Percentiles rank a stretch among this genome's conserved stretches.
These are phyloP conservation scores for Ornithoptera priamus DNA, from an alignment of 2,888 invertebrate genomes.

Conservation along the genomic window DNA sequence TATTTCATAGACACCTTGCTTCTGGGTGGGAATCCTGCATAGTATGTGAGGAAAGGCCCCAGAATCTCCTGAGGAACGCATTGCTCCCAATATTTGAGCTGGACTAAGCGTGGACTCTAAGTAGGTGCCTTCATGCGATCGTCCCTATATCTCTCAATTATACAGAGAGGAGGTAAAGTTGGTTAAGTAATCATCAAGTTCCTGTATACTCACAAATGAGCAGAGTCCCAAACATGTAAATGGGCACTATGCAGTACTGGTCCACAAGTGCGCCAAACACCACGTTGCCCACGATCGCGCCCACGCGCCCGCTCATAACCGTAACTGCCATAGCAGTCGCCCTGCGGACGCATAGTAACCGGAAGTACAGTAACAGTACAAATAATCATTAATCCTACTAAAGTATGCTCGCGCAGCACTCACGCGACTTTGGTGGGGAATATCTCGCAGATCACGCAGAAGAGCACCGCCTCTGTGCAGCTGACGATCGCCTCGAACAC, in stretches of 20 bases:
- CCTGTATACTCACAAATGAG: slow-evolving; percentile 70
- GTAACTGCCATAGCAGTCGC: slow-evolving; percentile 81
- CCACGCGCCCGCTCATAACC: slow-evolving; percentile 80
- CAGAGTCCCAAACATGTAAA: slow-evolving; percentile 79
- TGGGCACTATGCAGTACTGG: slow-evolving; percentile 78
- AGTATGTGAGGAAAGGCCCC: too few relatives aligned
- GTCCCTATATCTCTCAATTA: too few relatives aligned
- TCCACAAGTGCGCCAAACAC: slow-evolving; percentile 80
- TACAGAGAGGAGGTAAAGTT: too few relatives aligned
- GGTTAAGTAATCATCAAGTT: too few relatives aligned
- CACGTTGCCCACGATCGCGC: slow-evolving; percentile 81
- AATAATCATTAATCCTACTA: not conserved
- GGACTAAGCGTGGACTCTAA: too few relatives aligned
- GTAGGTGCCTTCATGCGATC: too few relatives aligned
- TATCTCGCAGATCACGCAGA: slow-evolving; percentile 81
- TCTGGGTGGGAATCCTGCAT: too few relatives aligned
- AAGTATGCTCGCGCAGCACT: slow-evolving; percentile 40
- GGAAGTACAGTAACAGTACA: not conserved
- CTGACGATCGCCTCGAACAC: slow-evolving; percentile 81
- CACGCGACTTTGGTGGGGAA: slow-evolving; percentile 79
- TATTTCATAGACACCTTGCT: too few relatives aligned
- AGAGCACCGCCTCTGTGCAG: slow-evolving; percentile 81
- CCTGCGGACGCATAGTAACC: slow-evolving; percentile 44
- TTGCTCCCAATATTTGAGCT: too few relatives aligned
- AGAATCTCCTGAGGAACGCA: too few relatives aligned